phyloP scores from a whole-genome alignment of 2,888 invertebrate species.

The Tetragnatha montana region DNA sequence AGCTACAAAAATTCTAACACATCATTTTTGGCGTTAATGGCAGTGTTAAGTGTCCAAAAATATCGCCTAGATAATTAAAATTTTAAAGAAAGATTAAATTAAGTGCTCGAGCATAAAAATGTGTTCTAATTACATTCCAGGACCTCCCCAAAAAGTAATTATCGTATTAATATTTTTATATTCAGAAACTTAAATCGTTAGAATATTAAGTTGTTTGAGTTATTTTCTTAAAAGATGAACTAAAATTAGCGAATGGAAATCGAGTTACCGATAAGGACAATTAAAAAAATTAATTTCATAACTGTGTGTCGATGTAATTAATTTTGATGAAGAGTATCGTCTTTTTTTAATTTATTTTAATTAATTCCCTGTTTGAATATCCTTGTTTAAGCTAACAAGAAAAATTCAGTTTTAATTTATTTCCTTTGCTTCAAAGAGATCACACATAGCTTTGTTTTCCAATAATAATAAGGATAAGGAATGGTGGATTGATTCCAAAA shows the following conservation, averaged over 20 bases:
- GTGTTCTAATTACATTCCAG: neutral
- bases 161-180: neutral
- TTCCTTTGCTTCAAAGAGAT: no score
- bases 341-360: neutral
- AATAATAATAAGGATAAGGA: no score
- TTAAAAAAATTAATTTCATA: neutral
- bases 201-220: neutral
- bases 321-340: neutral
- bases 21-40: no score
- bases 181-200: neutral
- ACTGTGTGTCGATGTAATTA: neutral
- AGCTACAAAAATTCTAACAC: no score
- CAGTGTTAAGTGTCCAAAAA: neutral
- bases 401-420: no score
- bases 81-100: neutral
- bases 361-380: no score
- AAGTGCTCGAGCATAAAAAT: neutral
- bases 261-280: neutral
- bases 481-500: no score
- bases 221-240: neutral
- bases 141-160: neutral
- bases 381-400: no score
- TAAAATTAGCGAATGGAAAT: neutral
- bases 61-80: neutral
- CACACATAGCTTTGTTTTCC: no score